Conservation (phyloP, 2,888 invertebrate species). For the Eulithis testata region DNA sequence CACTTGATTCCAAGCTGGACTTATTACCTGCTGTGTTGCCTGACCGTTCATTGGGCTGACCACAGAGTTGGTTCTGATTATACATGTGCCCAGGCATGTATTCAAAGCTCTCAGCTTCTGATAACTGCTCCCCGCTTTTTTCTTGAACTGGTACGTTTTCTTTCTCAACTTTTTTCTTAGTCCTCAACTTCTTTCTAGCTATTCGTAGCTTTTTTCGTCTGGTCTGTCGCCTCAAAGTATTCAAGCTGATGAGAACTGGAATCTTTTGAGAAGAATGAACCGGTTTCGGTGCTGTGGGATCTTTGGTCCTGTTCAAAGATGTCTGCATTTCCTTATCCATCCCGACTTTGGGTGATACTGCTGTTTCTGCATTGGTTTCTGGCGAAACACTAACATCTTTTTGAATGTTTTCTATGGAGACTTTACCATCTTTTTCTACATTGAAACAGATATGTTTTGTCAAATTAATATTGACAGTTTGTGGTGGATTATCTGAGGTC, state of each 20-base stretch:
- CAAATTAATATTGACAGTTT: conserved; percentile 73
- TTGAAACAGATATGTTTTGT: conserved; percentile 79
- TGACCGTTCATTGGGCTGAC: conserved; percentile 45
- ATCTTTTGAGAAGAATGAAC: conserved; percentile 50
- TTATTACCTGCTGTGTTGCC: conserved; percentile 65
- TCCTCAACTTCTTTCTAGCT: conserved; percentile 53
- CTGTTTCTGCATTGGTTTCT: conserved; percentile 52
- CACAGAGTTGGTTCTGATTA: conserved; percentile 74
- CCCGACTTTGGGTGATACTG: conserved; percentile 46
- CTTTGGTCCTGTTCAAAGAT: conserved; percentile 53
- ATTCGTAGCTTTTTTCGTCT: conserved; percentile 58
- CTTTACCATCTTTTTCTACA: conserved; percentile 70
- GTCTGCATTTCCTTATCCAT: conserved; percentile 76
- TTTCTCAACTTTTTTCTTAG: conserved; percentile 52
- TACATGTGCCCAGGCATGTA: conserved; percentile 86
- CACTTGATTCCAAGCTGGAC: conserved; percentile 77
- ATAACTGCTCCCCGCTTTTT: conserved; percentile 69
- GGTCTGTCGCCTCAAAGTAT: conserved; percentile 63
- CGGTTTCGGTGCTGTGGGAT: conserved; percentile 39
- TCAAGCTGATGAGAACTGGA: conserved; percentile 69
- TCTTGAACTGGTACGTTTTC: conserved; percentile 54
- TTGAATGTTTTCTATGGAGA: conserved; percentile 61
- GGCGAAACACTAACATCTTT: conserved; percentile 63
- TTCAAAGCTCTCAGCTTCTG: conserved; percentile 88
- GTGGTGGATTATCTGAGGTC: conserved; percentile 53